These are phyloP conservation scores for Eupleurogrammus muticus DNA, from an alignment of 2,797 vertebrate species.

Conservation along the genomic window DNA sequence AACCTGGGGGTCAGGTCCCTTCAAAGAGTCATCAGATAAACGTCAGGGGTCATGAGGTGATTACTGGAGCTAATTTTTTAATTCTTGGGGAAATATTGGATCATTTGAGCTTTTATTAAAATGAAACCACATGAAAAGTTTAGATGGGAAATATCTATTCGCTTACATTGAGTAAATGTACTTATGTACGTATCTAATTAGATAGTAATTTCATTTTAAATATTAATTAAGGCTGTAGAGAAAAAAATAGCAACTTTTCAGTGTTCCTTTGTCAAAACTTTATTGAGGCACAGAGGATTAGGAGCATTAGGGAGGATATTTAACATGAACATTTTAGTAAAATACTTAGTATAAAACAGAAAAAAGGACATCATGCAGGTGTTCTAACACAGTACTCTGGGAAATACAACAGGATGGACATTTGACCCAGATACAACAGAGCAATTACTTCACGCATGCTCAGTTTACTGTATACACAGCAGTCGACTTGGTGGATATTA, in stretches of 20 bases:
- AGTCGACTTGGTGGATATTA: constrained; percentile 1
- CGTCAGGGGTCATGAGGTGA: too few relatives aligned
- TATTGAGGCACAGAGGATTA: constrained; percentile 69
- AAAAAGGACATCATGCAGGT: constrained; percentile 45
- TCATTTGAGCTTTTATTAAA: too few relatives aligned
- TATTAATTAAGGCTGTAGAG: neutral
- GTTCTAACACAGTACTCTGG: constrained; percentile 11
- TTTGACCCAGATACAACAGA: constrained; percentile 33
- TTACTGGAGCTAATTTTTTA: too few relatives aligned
- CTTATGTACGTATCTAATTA: neutral
- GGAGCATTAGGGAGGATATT: constrained; percentile 21
- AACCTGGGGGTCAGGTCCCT: too few relatives aligned
- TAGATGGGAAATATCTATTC: too few relatives aligned
- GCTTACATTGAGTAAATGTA: too few relatives aligned
- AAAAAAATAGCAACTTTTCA: neutral
- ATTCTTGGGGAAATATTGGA: too few relatives aligned
- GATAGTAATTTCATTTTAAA: neutral
- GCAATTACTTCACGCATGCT: constrained; percentile 27
- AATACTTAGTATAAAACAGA: constrained; percentile 43
- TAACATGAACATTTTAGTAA: constrained; percentile 40
- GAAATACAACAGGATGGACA: constrained; percentile 25
- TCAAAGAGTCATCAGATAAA: too few relatives aligned
- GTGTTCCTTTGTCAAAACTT: constrained; percentile 48
- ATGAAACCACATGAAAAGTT: too few relatives aligned
- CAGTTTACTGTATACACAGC: constrained; percentile 5